These are phyloP conservation scores for Gastrophysa polygoni DNA, from an alignment of 2,888 invertebrate species.

Conservation along the genomic window DNA sequence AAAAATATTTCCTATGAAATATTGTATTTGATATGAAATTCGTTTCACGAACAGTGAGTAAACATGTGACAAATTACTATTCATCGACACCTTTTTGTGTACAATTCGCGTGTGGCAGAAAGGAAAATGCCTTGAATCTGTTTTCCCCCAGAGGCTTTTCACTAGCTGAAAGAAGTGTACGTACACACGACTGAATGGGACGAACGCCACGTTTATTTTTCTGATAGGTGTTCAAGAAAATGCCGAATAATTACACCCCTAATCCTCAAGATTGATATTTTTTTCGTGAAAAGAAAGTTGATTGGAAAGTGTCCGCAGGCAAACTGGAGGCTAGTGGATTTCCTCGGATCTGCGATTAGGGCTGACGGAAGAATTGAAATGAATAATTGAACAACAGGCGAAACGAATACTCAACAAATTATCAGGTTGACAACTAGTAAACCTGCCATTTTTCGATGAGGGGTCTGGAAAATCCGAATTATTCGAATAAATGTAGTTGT, in stretches of 20 bases:
- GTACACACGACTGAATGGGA: neutral
- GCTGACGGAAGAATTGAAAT: too few species aligned
- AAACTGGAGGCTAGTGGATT: too few species aligned
- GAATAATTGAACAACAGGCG: too few species aligned
- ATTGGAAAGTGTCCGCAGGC: neutral
- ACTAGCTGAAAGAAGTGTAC: neutral
- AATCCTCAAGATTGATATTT: slow-evolving; percentile 5
- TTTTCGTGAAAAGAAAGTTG: slow-evolving; percentile 1
- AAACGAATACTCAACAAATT: too few species aligned
- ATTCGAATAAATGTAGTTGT: too few species aligned
- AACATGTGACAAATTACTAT: neutral
- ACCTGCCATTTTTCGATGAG: too few species aligned
- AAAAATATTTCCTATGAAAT: too few species aligned
- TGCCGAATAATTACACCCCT: slow-evolving; percentile 7
- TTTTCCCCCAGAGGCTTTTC: neutral
- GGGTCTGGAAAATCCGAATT: too few species aligned
- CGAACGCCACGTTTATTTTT: slow-evolving; percentile 1
- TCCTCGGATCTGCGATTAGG: too few species aligned
- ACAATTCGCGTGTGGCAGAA: neutral
- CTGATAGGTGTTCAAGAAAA: slow-evolving; percentile 9
- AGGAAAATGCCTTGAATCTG: neutral
- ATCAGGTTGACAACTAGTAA: too few species aligned
- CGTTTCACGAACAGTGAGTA: neutral
- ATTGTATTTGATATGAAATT: too few species aligned
- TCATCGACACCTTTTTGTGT: neutral